Evolutionary conservation across 1,140 invertebrate genomes (phyloP), one percentile per base, ranked within the genome.

Genomic region (Medauroidea extradentata): DNA sequence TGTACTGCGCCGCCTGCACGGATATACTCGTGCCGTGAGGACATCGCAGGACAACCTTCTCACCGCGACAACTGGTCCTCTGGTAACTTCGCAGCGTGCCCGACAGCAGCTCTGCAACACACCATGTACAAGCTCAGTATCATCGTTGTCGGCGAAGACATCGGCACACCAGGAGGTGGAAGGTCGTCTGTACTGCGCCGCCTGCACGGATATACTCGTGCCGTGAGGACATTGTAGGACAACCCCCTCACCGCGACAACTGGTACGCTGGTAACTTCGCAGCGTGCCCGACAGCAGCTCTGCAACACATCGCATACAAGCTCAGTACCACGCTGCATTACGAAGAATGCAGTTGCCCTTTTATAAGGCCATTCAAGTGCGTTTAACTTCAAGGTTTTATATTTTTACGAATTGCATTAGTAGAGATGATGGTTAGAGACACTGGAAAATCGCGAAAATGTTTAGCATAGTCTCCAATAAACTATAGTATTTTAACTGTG

Each of bases 61-160:
- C 88, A 52, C 90, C 89, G 70, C 94, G 91, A 74, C 94, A 96
- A 2, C 88, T 86, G 4, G 87, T 89, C 64, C 86, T 83, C 72
- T 94, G 90, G 75, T 92, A 93, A 53, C 91, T 94, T 67, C 89
- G 83, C 61, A 96, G 78, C 14, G 91, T 94, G 39, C 90, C 90
- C 67, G 91, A 87, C 62, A 96, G 83, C 54, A 94, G 80, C 68
- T 90, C 93, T 95, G 81, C 18, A 70, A 69, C 29, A 34, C 29
- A 34, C n/a, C n/a, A n/a, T n/a, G n/a, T n/a, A n/a, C n/a, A n/a
- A n/a, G n/a, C n/a, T n/a, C n/a, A n/a, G n/a, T n/a, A n/a, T n/a
- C n/a, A n/a, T n/a, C n/a, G n/a, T n/a, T n/a, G n/a, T n/a, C n/a
- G 29, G 29, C 57, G 65, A 63, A 69, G 69, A 23, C 70, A 60